phyloP scores from a whole-genome alignment of 2,113 vertebrate genomes.

The Xenopus borealis region DNA sequence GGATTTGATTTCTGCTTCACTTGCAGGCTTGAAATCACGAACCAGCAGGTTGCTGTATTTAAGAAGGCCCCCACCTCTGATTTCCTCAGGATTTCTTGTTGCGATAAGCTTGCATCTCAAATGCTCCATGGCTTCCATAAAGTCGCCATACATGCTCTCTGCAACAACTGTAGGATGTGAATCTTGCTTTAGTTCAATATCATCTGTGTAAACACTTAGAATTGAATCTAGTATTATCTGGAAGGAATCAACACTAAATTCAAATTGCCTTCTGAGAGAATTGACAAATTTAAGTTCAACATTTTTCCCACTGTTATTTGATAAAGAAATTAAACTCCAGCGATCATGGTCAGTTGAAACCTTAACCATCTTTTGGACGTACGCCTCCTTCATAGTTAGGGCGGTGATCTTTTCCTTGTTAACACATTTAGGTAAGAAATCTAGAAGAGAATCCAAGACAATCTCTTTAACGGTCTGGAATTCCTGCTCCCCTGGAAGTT shows the following conservation, averaged over 20 bases:
- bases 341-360: slow-evolving; percentile 84
- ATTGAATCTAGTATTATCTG: slow-evolving; percentile 89
- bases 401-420: slow-evolving; percentile 90
- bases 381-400: slow-evolving; percentile 90
- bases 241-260: slow-evolving; percentile 97
- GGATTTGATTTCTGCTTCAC: slow-evolving; percentile 85
- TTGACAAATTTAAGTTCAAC: slow-evolving; percentile 93
- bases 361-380: slow-evolving; percentile 98
- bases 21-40: slow-evolving; percentile 84
- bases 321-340: slow-evolving; percentile 96
- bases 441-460: slow-evolving; percentile 82
- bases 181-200: slow-evolving; percentile 58
- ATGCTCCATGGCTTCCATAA: slow-evolving; percentile 88
- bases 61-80: slow-evolving; percentile 89
- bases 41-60: slow-evolving; percentile 95
- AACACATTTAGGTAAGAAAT: slow-evolving; percentile 86
- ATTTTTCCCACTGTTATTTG: slow-evolving; percentile 94
- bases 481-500: slow-evolving; percentile 81
- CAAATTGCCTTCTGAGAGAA: slow-evolving; percentile 85
- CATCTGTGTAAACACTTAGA: slow-evolving; percentile 72
- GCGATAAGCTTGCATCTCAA: slow-evolving; percentile 84
- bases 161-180: slow-evolving; percentile 71
- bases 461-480: slow-evolving; percentile 92
- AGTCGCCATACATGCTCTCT: slow-evolving; percentile 95
- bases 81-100: slow-evolving; percentile 91